A percentile compares a stretch with the other conserved stretches of the same genome.
phyloP scores from a whole-genome alignment of 1,140 invertebrate genomes.

The Trichonephila clavipes region DNA sequence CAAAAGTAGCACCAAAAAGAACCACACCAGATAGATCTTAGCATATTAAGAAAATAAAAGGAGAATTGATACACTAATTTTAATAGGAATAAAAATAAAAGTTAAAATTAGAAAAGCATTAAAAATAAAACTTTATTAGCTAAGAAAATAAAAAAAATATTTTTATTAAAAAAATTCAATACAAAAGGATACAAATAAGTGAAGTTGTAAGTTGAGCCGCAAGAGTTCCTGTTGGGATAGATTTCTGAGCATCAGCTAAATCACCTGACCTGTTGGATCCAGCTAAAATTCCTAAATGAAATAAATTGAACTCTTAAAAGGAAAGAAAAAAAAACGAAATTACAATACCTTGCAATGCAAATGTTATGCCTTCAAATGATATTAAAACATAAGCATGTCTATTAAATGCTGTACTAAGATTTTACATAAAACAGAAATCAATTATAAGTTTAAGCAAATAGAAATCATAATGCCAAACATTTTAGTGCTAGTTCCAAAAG shows the following conservation, averaged over 20 bases:
- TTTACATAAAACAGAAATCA: too few relatives aligned
- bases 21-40: slow-evolving; percentile 91
- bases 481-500: too few relatives aligned
- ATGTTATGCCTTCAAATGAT: too few relatives aligned
- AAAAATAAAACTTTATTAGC: neutral
- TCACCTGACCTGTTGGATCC: slow-evolving; percentile 99
- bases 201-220: slow-evolving; percentile 98
- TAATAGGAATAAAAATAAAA: neutral
- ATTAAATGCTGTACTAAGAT: too few relatives aligned
- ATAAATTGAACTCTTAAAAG: neutral
- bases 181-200: slow-evolving; percentile 86
- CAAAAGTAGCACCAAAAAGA: slow-evolving; percentile 96
- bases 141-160: neutral
- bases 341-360: neutral
- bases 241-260: slow-evolving; percentile 97
- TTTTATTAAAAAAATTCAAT: neutral
- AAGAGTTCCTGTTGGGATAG: slow-evolving; percentile 98
- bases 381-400: too few relatives aligned
- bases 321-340: neutral
- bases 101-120: neutral
- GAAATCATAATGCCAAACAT: too few relatives aligned
- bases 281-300: slow-evolving; percentile 94
- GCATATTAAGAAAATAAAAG: slow-evolving; percentile 28
- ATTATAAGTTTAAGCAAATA: too few relatives aligned
- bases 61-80: neutral